phyloP scores from a whole-genome alignment of 2,888 invertebrate genomes.

The Drosophila prostipennis region DNA sequence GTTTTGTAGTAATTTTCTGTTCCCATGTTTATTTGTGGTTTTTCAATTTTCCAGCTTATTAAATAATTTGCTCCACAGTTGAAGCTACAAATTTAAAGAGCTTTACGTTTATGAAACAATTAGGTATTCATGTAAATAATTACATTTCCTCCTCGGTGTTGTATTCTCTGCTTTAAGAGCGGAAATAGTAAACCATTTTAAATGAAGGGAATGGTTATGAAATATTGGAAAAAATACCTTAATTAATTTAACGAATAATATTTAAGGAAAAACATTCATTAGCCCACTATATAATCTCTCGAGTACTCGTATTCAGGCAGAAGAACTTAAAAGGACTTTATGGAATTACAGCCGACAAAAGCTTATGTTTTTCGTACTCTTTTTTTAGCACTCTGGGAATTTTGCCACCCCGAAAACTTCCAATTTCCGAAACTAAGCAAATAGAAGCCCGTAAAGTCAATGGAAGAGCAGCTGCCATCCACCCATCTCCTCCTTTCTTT shows the following conservation, averaged over 20 bases:
- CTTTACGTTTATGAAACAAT: constrained; percentile 22
- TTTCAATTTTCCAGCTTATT: too few relatives aligned
- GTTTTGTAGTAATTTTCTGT: too few relatives aligned
- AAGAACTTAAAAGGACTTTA: constrained; percentile 8
- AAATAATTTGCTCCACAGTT: constrained; percentile 1
- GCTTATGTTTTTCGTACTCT: neutral
- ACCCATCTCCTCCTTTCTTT: neutral
- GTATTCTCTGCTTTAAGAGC: neutral
- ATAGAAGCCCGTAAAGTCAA: constrained; percentile 32
- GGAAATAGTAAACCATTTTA: constrained; percentile 6
- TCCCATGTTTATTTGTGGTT: neutral
- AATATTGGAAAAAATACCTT: neutral
- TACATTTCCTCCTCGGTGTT: constrained; percentile 5
- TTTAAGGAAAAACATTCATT: too few relatives aligned
- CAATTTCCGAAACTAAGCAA: constrained; percentile 22
- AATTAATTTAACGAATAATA: too few relatives aligned
- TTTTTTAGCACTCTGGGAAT: neutral
- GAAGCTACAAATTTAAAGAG: neutral
- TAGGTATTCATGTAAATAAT: constrained; percentile 36
- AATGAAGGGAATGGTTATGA: neutral
- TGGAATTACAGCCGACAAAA: constrained; percentile 12
- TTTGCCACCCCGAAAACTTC: constrained; percentile 6
- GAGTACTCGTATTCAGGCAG: neutral
- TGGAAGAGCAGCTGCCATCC: constrained; percentile 7
- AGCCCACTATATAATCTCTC: too few relatives aligned